Conservation (phyloP, 2,888 invertebrate species). For the Tetranychus truncatus region DNA sequence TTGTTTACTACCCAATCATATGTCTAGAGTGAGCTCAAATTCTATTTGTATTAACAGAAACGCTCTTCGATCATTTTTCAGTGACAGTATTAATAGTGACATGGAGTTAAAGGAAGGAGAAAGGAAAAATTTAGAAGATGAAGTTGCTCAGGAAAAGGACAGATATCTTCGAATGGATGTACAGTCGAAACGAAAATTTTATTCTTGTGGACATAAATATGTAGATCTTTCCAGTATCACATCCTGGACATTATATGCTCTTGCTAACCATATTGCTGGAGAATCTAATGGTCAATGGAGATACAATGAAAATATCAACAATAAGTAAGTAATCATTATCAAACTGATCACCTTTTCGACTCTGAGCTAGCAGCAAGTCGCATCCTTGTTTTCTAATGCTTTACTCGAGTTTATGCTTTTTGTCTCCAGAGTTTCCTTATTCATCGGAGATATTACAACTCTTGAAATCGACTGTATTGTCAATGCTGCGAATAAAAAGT, state of each 20-base stretch:
- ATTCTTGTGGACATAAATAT: slow-evolving; percentile 30
- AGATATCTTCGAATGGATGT: slow-evolving; percentile 29
- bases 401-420: neutral
- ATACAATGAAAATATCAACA: neutral
- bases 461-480: slow-evolving; percentile 71
- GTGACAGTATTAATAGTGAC: neutral
- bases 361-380: neutral
- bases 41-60: too few relatives aligned
- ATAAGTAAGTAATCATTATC: neutral
- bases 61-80: too few relatives aligned
- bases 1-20: too few relatives aligned
- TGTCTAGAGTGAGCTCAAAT: too few relatives aligned
- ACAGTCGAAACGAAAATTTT: slow-evolving; percentile 31
- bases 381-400: neutral
- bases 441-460: slow-evolving; percentile 60
- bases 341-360: neutral
- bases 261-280: slow-evolving; percentile 16
- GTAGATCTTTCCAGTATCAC: slow-evolving; percentile 28
- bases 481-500: slow-evolving; percentile 61
- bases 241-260: slow-evolving; percentile 30
- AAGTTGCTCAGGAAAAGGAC: slow-evolving; percentile 18
- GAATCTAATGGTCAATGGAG: neutral
- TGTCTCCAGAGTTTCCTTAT: slow-evolving; percentile 34
- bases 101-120: neutral
- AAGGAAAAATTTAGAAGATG: neutral